These are phyloP conservation scores for Ptychobarbus kaznakovi DNA, from an alignment of 2,797 vertebrate genomes.

Conservation along the genomic window DNA sequence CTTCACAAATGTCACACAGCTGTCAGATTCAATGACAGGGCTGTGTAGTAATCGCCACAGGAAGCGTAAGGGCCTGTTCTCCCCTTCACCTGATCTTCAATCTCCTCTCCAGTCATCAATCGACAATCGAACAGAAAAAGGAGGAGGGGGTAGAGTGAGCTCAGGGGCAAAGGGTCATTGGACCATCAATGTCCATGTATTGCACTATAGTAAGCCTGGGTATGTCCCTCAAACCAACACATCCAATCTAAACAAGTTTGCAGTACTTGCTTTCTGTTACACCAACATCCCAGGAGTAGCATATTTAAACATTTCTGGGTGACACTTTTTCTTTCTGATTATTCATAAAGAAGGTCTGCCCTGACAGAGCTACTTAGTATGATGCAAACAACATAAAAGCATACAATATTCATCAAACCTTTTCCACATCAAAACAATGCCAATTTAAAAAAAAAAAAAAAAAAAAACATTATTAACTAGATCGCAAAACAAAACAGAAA, in stretches of 20 bases:
- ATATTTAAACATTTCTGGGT: background rate
- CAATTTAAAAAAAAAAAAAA: no score
- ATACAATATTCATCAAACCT: background rate
- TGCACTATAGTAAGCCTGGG: background rate
- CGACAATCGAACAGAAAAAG: background rate
- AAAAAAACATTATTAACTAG: background rate
- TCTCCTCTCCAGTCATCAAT: constrained; percentile 47
- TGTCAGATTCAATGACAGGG: constrained; percentile 46
- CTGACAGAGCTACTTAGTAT: no score
- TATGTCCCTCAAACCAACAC: background rate
- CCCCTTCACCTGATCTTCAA: constrained; percentile 42
- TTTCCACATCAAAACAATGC: no score
- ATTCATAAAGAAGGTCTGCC: background rate
- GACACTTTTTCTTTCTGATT: background rate
- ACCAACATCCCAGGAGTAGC: background rate
- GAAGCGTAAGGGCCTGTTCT: constrained; percentile 22
- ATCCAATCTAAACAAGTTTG: background rate
- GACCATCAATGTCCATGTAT: constrained; percentile 36
- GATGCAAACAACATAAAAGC: background rate
- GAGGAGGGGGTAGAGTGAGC: constrained; percentile 2
- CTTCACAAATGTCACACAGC: constrained; percentile 31
- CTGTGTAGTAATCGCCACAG: constrained; percentile 15
- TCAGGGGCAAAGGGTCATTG: constrained; percentile 16
- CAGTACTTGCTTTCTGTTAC: background rate
- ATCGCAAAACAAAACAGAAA: background rate